A percentile compares a stretch with the other conserved stretches of the same genome.
phyloP scores from a whole-genome alignment of 1,140 invertebrate species.

The Varroa destructor region DNA sequence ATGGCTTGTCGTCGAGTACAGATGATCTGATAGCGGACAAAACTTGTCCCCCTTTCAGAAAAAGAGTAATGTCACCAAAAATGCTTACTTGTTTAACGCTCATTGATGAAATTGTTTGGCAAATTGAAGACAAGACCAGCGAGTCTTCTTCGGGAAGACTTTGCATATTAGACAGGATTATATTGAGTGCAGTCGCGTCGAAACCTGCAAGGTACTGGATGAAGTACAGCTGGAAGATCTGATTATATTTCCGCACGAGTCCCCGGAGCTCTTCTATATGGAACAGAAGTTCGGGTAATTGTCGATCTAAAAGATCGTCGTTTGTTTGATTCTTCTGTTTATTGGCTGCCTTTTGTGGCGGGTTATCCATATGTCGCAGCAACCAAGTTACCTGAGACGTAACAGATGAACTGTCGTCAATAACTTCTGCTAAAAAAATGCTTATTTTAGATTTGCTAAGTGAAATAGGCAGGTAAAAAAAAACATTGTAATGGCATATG shows the following conservation, averaged over 20 bases:
- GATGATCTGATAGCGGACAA: too few species aligned
- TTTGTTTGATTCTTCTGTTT: conserved; percentile 58
- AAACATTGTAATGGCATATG: too few species aligned
- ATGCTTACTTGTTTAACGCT: conserved; percentile 66
- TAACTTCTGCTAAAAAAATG: conserved; percentile 90
- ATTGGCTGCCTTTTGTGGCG: conserved; percentile 59
- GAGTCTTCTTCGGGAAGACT: conserved; percentile 74
- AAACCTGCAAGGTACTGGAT: conserved; percentile 89
- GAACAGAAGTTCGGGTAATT: conserved; percentile 90
- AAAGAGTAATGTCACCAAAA: too few species aligned
- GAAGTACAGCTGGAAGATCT: conserved; percentile 95
- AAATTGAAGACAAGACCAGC: conserved; percentile 79
- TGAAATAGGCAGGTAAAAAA: conserved; percentile 25
- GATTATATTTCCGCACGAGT: conserved; percentile 79
- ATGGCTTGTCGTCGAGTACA: too few species aligned
- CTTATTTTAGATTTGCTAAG: conserved; percentile 52
- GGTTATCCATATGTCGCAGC: conserved; percentile 86
- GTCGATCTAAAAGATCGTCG: conserved; percentile 79
- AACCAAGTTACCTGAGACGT: conserved; percentile 78
- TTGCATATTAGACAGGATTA: conserved; percentile 51
- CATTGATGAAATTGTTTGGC: conserved; percentile 69
- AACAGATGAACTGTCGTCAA: conserved; percentile 42
- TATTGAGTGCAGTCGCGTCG: conserved; percentile 79
- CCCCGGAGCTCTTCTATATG: conserved; percentile 90
- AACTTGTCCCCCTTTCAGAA: too few species aligned